phyloP scores from a whole-genome alignment of 2,113 vertebrate genomes.

The Bolborhynchus lineola region DNA sequence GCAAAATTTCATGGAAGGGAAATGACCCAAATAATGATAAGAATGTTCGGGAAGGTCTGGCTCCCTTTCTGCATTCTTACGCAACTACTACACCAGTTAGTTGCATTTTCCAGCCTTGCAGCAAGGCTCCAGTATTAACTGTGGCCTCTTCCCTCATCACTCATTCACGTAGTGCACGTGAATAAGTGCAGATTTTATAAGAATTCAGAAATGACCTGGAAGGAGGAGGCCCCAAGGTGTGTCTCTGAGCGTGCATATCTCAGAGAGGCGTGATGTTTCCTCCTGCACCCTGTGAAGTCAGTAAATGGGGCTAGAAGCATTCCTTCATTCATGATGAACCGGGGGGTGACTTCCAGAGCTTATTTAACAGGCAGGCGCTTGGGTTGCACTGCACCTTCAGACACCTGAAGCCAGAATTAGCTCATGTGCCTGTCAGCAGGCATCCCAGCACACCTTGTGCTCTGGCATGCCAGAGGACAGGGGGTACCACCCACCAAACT shows the following conservation, averaged over 20 bases:
- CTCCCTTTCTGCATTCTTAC: neutral
- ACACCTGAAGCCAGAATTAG: neutral
- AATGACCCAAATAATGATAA: neutral
- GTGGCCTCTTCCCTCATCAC: neutral
- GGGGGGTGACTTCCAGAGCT: neutral
- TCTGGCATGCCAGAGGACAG: neutral
- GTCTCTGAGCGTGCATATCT: neutral
- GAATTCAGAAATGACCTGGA: neutral
- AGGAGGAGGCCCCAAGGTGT: neutral
- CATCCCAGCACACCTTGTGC: neutral
- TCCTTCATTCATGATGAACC: neutral
- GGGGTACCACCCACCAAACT: neutral
- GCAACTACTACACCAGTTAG: neutral
- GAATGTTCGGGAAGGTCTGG: neutral
- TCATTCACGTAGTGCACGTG: rapidly evolving
- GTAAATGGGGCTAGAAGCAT: neutral
- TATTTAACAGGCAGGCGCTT: neutral
- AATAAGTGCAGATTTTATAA: neutral
- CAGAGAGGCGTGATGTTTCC: neutral
- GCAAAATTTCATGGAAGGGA: neutral
- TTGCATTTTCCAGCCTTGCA: neutral
- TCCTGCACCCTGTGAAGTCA: neutral
- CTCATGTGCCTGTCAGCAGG: rapidly evolving
- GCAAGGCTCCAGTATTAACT: neutral
- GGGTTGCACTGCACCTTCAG: neutral